Conservation (phyloP, 2,888 invertebrate species). For the Drosophila pegasa region DNA sequence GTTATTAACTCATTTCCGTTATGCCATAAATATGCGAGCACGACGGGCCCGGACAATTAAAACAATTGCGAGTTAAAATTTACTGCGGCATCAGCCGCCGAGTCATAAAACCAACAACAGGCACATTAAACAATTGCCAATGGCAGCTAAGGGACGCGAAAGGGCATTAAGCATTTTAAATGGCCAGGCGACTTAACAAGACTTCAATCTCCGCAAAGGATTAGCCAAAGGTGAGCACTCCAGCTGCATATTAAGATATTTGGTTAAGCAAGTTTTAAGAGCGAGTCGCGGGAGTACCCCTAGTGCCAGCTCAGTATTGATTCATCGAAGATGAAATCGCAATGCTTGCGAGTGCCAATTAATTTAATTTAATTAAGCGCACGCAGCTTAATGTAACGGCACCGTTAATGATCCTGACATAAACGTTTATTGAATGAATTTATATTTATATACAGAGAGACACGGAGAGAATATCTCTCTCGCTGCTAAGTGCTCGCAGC, state of each 20-base stretch:
- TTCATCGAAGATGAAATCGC: conserved; percentile 18
- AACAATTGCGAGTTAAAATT: conserved; percentile 79
- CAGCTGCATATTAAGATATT: conserved; percentile 14
- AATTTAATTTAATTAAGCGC: conserved; percentile 61
- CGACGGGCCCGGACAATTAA: conserved; percentile 75
- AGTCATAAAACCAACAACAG: conserved; percentile 75
- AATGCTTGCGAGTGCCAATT: conserved; percentile 46
- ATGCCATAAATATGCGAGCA: conserved; percentile 80
- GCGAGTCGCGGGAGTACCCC: no score
- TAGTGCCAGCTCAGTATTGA: conserved; percentile 19
- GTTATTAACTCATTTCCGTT: conserved; percentile 80
- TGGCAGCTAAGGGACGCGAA: conserved; percentile 16
- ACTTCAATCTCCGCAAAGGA: conserved; percentile 19
- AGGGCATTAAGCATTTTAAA: conserved; percentile 43
- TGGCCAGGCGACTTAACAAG: conserved; percentile 46
- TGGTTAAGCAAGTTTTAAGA: conserved; percentile 9
- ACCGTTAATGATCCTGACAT: conserved; percentile 66
- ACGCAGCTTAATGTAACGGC: conserved; percentile 62
- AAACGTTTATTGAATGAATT: conserved; percentile 63
- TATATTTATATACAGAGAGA: conserved; percentile 38
- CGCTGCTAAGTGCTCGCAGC: conserved; percentile 40
- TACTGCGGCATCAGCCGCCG: conserved; percentile 74
- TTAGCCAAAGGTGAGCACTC: conserved; percentile 26
- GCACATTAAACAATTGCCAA: conserved; percentile 64
- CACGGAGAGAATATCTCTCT: neutral